phyloP scores from a whole-genome alignment of 2,888 invertebrate genomes.

The Ophioninae sp. region DNA sequence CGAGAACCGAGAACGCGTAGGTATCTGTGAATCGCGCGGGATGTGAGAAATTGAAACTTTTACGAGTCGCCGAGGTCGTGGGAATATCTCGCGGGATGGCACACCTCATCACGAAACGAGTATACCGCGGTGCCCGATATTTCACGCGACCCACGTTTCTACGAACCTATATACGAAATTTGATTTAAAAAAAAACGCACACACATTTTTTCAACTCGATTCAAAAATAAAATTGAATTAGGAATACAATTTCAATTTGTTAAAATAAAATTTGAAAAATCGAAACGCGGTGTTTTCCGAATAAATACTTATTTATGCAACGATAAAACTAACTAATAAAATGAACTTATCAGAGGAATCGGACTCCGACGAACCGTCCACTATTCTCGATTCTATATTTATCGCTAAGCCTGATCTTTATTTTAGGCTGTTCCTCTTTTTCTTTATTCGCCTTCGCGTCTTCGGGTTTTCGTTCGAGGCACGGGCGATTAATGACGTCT shows the following conservation, averaged over 20 bases:
- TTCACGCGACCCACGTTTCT: slow-evolving; percentile 10
- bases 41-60: slow-evolving; percentile 24
- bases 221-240: no score
- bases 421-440: neutral
- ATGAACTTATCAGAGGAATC: no score
- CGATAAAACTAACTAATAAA: no score
- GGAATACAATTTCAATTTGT: no score
- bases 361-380: no score
- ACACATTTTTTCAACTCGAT: no score
- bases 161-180: neutral
- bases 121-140: slow-evolving; percentile 6
- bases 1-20: neutral
- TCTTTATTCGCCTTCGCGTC: neutral
- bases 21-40: neutral
- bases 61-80: slow-evolving; percentile 41
- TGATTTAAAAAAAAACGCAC: no score
- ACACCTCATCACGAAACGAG: slow-evolving; percentile 1
- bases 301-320: no score
- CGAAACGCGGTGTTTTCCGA: no score
- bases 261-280: no score
- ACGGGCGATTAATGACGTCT: neutral
- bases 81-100: slow-evolving; percentile 27
- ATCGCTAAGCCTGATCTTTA: neutral
- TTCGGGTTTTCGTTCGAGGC: neutral
- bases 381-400: neutral